A percentile compares a stretch with the other conserved stretches of the same genome.
phyloP scores from a whole-genome alignment of 1,140 invertebrate genomes.

The Maconellicoccus hirsutus region DNA sequence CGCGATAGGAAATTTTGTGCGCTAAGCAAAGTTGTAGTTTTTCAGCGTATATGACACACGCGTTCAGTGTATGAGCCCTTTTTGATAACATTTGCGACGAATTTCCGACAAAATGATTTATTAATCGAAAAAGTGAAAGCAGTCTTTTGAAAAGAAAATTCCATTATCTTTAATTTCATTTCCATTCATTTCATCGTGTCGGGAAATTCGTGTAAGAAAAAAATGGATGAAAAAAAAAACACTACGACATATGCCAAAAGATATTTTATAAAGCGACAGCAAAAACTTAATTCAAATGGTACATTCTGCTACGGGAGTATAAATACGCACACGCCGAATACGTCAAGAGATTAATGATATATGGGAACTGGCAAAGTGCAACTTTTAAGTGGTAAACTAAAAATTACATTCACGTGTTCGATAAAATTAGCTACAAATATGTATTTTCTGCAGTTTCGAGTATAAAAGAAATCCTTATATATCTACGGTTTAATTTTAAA shows the following conservation, averaged over 20 bases:
- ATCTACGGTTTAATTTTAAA: no score
- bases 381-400: no score
- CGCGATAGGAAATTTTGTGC: no score
- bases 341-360: not conserved
- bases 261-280: not conserved
- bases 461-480: no score
- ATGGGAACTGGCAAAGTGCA: no score
- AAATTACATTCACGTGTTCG: no score
- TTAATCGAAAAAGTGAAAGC: not conserved
- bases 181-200: not conserved
- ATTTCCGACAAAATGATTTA: not conserved
- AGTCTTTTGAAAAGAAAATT: not conserved
- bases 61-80: no score
- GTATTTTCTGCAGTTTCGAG: no score
- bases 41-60: no score
- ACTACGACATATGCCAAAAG: not conserved
- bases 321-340: not conserved
- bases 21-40: no score
- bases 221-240: not conserved
- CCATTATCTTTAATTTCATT: conserved; percentile 5
- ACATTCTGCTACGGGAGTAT: not conserved
- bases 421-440: no score
- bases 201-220: not conserved
- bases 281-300: not conserved
- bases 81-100: not conserved